Base-by-base conservation (phyloP, 2,113 vertebrate genomes). In the Hypanus sabinus region DNA sequence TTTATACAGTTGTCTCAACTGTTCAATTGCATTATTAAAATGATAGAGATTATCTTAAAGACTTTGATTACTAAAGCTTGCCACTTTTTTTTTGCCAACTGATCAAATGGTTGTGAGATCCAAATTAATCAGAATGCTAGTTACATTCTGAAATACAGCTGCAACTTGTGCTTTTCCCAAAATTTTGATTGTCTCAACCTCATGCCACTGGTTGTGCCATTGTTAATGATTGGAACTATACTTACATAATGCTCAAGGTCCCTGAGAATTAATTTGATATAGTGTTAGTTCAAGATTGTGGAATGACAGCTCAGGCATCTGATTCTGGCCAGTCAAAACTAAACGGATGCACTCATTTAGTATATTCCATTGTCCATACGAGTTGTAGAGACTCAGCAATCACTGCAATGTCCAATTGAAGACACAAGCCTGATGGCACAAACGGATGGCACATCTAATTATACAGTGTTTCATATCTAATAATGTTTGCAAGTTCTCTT, bases 221-320 rank as follows among this genome's bases (percentile, higher is more conserved):
- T n/a, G 27, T 75, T 46, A 22, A 20, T 30, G 70, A 93, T 93
- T 75, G 73, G 70, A 27, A 38, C 68, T 75, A 46, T 46, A 93
- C 38, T 93, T 73, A 71, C 68, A 93, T 93, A 27, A 71, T 68
- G 85, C 65, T 18, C 85, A 33, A 3, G n/a, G 85, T 65, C 85
- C 33, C 57, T 33, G 16, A 90, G 60, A n/a, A 90, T n/a, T 5
- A 90, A 90, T 68, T 90, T 60, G 65, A 65, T 60, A 65, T 65
- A 90, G 65, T 65, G 85, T 68, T 30, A n/a, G 57, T 90, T 90
- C 85, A 90, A 68, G 85, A 90, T 65, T 20, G 62, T 65, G 60
- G 30, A 60, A 90, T 90, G 60, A n/a, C 60, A 90, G 60, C 12
- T 62, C n/a, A 65, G 57, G 16, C 62, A 68, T n/a, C 57, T 65